Base-by-base conservation (phyloP, 1,140 invertebrate species). In the Drosophila bipectinata region DNA sequence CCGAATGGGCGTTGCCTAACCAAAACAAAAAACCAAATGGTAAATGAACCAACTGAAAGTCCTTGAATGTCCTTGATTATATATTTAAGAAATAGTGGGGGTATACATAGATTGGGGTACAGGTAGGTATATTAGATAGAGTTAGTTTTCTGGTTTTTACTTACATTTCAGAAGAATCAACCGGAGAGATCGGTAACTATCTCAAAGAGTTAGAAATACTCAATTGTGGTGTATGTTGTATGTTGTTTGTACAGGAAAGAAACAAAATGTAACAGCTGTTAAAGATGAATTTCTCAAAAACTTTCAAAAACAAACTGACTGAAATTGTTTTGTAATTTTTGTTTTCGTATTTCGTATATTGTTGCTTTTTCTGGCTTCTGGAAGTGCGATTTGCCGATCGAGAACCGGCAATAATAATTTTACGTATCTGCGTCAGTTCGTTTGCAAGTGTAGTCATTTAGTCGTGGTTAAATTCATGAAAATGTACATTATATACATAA, bases 151-250 rank as follows among this genome's bases (percentile, higher is more conserved):
- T 66, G 30, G 69, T 85, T 79, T 85, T 79, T 85, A 85, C 82
- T 85, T 85, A 85, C 82, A 87, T 85, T 85, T 85, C 64, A 78
- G 82, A 85, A 79, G 82, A 83, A 87, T 85, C 81, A 79, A 84
- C 84, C 80, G 72, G 76, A 77, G 77, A 78, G 78, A 81, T 81
- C 61, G 71, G 61, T 75, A 64, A 83, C 75, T 84, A 57, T 85
- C 74, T 85, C 81, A 81, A 81, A 85, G 63, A 84, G 75, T 76
- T 78, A 59, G 83, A 87, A 87, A 87, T 64, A 87, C 78, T 85
- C 83, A 82, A 78, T 82, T 76, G 72, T 85, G 53, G 80, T 85
- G 67, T 84, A n/a, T 28, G 26, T 28, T 63, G 68, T 77, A 74
- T 76, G 67, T 84, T 68, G 72, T 67, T 78, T 72, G 68, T 85